A percentile compares a stretch with the other conserved stretches of the same genome.
Conservation (phyloP, 2,888 invertebrate species). For the Tribolium freemani region DNA sequence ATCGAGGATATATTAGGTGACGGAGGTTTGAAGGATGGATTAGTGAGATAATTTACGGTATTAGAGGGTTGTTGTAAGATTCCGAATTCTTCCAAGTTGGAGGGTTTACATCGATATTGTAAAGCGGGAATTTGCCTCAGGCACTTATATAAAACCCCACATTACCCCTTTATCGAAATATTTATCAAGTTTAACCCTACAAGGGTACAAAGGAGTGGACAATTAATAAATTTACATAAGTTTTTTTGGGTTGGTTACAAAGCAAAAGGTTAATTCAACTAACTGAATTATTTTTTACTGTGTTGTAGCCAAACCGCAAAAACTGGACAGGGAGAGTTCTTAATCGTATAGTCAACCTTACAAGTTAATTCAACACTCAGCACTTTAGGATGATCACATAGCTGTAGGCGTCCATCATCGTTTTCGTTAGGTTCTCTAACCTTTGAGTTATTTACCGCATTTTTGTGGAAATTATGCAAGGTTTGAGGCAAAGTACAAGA, state of each 20-base stretch:
- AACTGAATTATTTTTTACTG: background rate
- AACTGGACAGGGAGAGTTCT: background rate
- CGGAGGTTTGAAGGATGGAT: constrained; percentile 2
- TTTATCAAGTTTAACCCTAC: constrained; percentile 50
- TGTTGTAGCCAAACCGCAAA: background rate
- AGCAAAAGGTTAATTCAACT: too few relatives aligned
- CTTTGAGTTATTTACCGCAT: background rate
- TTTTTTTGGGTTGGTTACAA: background rate
- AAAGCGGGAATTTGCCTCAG: constrained; percentile 25
- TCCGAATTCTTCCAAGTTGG: constrained; percentile 20
- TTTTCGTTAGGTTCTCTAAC: background rate
- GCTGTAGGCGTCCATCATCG: background rate
- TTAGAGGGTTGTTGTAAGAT: constrained; percentile 7
- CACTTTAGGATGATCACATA: background rate
- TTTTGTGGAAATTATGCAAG: background rate
- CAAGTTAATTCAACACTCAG: background rate
- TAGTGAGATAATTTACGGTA: constrained; percentile 22
- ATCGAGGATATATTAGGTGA: constrained; percentile 12
- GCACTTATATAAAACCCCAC: constrained; percentile 45
- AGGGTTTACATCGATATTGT: constrained; percentile 21
- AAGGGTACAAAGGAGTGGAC: constrained; percentile 18
- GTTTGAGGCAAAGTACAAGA: background rate
- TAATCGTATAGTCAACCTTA: background rate
- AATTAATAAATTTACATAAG: background rate
- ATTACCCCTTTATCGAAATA: constrained; percentile 51